Base-by-base conservation (phyloP, 2,113 vertebrate genomes). In the Ceuthmochares aereus region DNA sequence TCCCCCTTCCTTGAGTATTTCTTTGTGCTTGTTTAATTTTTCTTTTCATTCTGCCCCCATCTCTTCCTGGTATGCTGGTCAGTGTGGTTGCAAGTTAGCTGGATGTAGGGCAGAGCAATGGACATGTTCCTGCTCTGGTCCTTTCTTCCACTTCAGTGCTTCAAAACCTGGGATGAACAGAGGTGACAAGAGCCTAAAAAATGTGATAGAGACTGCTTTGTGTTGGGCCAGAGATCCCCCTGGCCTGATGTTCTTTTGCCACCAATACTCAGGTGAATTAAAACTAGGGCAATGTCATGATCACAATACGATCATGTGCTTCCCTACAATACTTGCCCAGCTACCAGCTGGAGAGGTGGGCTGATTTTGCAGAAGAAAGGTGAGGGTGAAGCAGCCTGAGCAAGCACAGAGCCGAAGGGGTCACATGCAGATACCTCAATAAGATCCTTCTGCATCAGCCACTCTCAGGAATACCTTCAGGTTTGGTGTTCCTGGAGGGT, bases 251-350 rank as follows among this genome's bases (percentile, higher is more conserved):
- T 54, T 51, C 34, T 67, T 23, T 78, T 49, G 55, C 15, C 66
- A 63, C 36, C n/a, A 43, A 58, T 15, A 55, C 26, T 43, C 45
- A 66, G 18, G 45, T 40, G 12, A 62, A 66, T 60, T 69, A 79
- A 52, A 79, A 12, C 78, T 29, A 26, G 45, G 32, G 5, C 27
- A 58, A 40, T 14, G 15, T 18, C 23, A 22, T 81, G 55, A 25
- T 72, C 45, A 16, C 1, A 0, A 0, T n/a, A 29, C 0, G 0
- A 7, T 52, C 16, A 9, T 59, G 30, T 22, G 4, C 76, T 77
- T 69, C 36, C 32, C 30, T 74, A 5, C 9, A 13, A 3, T 63
- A n/a, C 22, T 47, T 60, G 58, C 15, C 43, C 62, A 72, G 36
- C 14, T 52, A 56, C 40, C 32, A 43, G 83, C 37, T 94, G 54